Base-by-base conservation (phyloP, 2,888 invertebrate genomes). In the Pinctada fucata region DNA sequence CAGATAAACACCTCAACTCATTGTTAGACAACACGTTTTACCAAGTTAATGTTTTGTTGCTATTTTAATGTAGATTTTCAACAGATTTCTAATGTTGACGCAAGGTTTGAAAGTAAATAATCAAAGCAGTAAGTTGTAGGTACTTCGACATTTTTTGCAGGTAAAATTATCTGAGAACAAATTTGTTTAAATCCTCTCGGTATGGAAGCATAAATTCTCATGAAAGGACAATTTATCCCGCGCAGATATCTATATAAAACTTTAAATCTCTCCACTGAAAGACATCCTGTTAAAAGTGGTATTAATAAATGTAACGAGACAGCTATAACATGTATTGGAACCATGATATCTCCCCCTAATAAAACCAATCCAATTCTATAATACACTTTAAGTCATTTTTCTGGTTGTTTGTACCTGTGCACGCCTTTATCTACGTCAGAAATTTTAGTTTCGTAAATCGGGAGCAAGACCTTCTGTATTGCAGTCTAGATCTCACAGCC, bases 201-300 rank as follows among this genome's bases (percentile, higher is more conserved):
- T 66, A 74, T 74, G 64, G n/a, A 48, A 73, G 64, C 8, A 63
- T 63, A 63, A 73, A 64, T 73, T 16, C 58, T 5, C 67, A 74
- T 51, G 51, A 51, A 74, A 63, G 63, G 13, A 31, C 67, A 66
- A 47, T 31, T 65, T 50, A 51, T 66, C 4, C 51, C 5, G 68
- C 47, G 3, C 68, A 13, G 31, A 45, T 47, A 47, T 31, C 47
- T 8, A 47, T 31, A 31, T 58, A 58, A 58, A 10, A 13, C 58
- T 58, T 58, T 58, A 58, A 58, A 58, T 58, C 58, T 6, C 58
- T 58, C 13, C 58, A 6, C 6, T 58, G 13, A 58, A 58, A 58
- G 58, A 58, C 58, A 58, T 58, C 13, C 13, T 58, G 58, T 58
- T 58, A 58, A 58, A 58, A 58, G 58, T 13, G 13, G 58, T 58